Evolutionary conservation across 2,113 vertebrate genomes (phyloP).

Genomic region (Carassius auratus): DNA sequence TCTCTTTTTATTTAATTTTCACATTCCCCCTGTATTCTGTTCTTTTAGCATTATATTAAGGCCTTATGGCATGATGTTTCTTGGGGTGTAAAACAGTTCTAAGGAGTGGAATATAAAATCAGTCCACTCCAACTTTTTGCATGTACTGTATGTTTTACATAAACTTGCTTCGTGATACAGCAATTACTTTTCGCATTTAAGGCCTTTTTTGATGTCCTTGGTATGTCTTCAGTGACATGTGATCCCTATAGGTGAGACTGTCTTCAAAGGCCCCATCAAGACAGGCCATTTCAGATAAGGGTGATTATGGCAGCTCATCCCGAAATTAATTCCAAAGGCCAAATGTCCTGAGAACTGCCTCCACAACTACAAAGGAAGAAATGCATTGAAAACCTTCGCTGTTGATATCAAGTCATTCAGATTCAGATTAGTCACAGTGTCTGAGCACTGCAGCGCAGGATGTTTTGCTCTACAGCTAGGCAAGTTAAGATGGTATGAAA

Average conservation of each 20-base stretch:
- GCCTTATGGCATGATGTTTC: not conserved
- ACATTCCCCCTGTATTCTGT: not conserved
- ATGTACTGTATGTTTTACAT: not conserved
- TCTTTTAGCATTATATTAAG: not conserved
- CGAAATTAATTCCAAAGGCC: conserved; percentile 2
- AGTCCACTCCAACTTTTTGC: not conserved
- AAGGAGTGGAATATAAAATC: not conserved
- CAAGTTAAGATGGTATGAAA: conserved; percentile 58
- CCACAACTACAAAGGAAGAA: not conserved
- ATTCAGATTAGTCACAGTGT: conserved; percentile 40
- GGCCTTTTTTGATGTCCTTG: not conserved
- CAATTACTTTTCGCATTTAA: not conserved
- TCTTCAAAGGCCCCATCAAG: conserved; percentile 33
- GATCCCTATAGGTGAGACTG: conserved; percentile 17
- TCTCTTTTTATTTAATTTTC: no score
- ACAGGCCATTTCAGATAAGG: conserved; percentile 3
- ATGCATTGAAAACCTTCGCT: not conserved
- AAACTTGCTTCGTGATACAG: not conserved
- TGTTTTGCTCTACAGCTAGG: conserved; percentile 60
- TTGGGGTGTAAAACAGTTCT: not conserved
- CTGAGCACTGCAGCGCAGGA: conserved; percentile 1
- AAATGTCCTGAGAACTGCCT: conserved; percentile 16
- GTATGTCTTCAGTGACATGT: not conserved
- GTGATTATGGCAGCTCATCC: not conserved
- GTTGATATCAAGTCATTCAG: conserved; percentile 29